Conservation (phyloP, 2,888 invertebrate species). For the Drosophila vallismaia region DNA sequence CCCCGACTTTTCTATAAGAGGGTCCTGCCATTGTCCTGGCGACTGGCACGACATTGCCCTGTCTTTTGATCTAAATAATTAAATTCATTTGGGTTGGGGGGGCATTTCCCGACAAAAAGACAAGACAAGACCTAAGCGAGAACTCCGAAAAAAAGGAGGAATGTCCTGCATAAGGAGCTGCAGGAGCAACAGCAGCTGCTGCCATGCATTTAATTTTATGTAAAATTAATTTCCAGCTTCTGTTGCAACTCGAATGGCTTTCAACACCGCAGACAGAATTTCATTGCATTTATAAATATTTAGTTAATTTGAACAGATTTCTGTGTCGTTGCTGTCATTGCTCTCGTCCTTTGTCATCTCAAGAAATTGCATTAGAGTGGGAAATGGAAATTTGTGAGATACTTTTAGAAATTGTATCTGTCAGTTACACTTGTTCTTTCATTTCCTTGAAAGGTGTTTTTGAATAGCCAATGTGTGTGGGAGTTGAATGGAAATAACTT, state of each 20-base stretch:
- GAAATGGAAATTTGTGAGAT: slow-evolving; percentile 18
- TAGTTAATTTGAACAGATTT: slow-evolving; percentile 66
- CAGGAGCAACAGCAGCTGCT: slow-evolving; percentile 38
- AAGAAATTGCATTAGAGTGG: slow-evolving; percentile 23
- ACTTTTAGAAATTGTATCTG: slow-evolving; percentile 5
- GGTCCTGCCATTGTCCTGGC: slow-evolving; percentile 62
- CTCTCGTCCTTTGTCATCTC: slow-evolving; percentile 12
- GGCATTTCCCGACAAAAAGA: slow-evolving; percentile 12
- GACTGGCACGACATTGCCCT: slow-evolving; percentile 55
- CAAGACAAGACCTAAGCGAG: slow-evolving; percentile 4
- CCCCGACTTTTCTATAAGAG: slow-evolving; percentile 44
- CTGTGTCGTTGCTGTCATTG: too few species aligned
- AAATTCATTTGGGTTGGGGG: slow-evolving; percentile 57
- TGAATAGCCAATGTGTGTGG: neutral
- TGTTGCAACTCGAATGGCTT: slow-evolving; percentile 17
- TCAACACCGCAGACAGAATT: slow-evolving; percentile 44
- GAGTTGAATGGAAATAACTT: slow-evolving; percentile 15
- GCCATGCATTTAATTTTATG: slow-evolving; percentile 62
- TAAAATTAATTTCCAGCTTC: slow-evolving; percentile 72
- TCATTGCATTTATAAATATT: slow-evolving; percentile 70
- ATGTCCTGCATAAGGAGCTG: slow-evolving; percentile 47
- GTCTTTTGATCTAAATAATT: slow-evolving; percentile 77
- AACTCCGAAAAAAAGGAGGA: slow-evolving; percentile 5
- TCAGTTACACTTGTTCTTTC: slow-evolving; percentile 22
- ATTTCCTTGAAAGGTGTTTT: slow-evolving; percentile 25